Evolutionary conservation across 1,140 invertebrate species (phyloP).

Genomic region (Psilanteris sp.): DNA sequence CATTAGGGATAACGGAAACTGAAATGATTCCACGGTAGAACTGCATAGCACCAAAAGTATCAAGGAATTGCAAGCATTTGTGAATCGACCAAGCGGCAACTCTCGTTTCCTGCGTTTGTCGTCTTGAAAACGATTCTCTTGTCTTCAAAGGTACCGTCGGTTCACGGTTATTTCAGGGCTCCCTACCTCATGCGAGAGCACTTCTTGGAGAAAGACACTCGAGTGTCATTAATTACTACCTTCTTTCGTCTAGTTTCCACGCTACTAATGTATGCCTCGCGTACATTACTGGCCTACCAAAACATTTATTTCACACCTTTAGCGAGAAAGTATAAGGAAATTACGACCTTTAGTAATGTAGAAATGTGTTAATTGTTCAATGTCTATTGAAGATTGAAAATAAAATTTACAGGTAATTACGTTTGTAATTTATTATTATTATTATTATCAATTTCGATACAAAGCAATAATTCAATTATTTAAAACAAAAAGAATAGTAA

Average conservation of each 20-base stretch:
- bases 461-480: too few species aligned
- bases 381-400: too few species aligned
- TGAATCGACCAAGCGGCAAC: conserved; percentile 50
- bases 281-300: too few species aligned
- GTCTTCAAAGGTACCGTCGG: conserved; percentile 56
- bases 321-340: too few species aligned
- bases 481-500: too few species aligned
- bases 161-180: conserved; percentile 53
- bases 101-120: conserved; percentile 59
- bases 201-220: conserved; percentile 36
- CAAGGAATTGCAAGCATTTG: conserved; percentile 47
- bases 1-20: conserved; percentile 38
- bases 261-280: conserved; percentile 21
- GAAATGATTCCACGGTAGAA: conserved; percentile 17
- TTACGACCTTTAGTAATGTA: too few species aligned
- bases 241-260: conserved; percentile 43
- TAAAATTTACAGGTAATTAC: too few species aligned
- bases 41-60: conserved; percentile 28
- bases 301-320: too few species aligned
- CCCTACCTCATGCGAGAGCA: conserved; percentile 17
- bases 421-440: too few species aligned
- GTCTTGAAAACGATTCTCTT: conserved; percentile 53
- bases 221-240: conserved; percentile 54
- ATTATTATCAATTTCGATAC: too few species aligned
- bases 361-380: too few species aligned